phyloP scores from a whole-genome alignment of 2,888 invertebrate species.

The Erebia aethiops region DNA sequence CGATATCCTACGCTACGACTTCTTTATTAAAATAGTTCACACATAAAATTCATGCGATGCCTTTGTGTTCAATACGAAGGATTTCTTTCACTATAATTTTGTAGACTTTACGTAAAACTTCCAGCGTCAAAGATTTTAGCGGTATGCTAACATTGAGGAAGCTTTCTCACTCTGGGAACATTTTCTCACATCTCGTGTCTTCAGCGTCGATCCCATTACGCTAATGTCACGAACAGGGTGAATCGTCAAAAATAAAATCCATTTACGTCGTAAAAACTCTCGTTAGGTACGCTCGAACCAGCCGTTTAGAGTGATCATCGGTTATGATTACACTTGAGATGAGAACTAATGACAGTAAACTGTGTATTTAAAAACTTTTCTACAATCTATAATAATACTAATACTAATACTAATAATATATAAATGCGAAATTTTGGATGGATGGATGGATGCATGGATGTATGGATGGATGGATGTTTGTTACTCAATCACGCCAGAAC shows the following conservation, averaged over 20 bases:
- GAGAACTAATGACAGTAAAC: not conserved
- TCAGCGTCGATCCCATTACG: slow-evolving; percentile 35
- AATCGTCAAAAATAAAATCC: slow-evolving; percentile 37
- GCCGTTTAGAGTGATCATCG: slow-evolving; percentile 24
- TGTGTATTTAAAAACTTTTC: not conserved
- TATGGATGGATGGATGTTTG: too few relatives aligned
- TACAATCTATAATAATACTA: too few relatives aligned
- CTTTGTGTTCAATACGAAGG: not conserved
- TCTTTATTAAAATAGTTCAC: slow-evolving; percentile 55
- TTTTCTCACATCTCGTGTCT: slow-evolving; percentile 37
- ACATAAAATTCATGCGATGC: slow-evolving; percentile 14
- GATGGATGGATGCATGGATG: too few relatives aligned
- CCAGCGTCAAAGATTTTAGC: not conserved
- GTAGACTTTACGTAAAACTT: not conserved
- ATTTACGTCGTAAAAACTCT: slow-evolving; percentile 26
- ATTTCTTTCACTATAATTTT: not conserved
- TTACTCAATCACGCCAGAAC: too few relatives aligned
- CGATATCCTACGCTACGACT: slow-evolving; percentile 55
- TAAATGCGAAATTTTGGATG: too few relatives aligned
- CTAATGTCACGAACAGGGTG: slow-evolving; percentile 37
- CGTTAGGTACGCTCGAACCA: slow-evolving; percentile 23
- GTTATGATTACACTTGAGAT: slow-evolving; percentile 13
- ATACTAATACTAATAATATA: too few relatives aligned
- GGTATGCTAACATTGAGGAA: slow-evolving; percentile 6
- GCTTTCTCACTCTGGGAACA: slow-evolving; percentile 32